These are phyloP conservation scores for Apodemus agrarius DNA, from an alignment of 2,797 vertebrate species.

Conservation along the genomic window DNA sequence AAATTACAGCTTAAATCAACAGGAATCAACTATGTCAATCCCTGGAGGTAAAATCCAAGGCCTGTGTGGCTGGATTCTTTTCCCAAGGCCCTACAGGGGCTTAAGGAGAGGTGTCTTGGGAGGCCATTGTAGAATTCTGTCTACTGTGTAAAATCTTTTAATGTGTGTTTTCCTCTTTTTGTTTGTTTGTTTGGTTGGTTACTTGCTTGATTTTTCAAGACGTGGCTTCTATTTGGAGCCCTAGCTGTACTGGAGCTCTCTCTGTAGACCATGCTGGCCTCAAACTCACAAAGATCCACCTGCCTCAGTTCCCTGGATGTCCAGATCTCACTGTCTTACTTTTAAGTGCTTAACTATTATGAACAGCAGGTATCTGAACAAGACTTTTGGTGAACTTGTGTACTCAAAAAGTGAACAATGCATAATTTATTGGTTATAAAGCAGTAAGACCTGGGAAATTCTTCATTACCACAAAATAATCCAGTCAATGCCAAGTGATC, in stretches of 20 bases:
- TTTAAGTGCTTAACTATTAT: background rate
- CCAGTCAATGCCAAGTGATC: background rate
- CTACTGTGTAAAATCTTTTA: background rate
- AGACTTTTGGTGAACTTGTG: background rate
- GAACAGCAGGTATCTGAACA: background rate
- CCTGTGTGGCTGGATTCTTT: background rate
- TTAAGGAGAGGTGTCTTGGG: slow-evolving; percentile 27
- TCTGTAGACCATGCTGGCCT: background rate
- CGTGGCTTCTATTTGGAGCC: background rate
- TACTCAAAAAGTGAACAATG: background rate
- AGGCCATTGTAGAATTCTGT: slow-evolving; percentile 51
- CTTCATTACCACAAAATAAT: slow-evolving; percentile 22
- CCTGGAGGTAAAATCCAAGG: slow-evolving; percentile 49
- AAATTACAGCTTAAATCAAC: slow-evolving; percentile 64
- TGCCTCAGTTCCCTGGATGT: too few species aligned
- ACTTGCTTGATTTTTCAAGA: background rate
- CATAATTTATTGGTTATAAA: background rate
- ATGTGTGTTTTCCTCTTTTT: slow-evolving; percentile 30
- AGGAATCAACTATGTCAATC: slow-evolving; percentile 32
- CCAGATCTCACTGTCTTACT: background rate
- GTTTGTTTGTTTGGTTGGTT: background rate
- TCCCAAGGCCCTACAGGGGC: background rate
- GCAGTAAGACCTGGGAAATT: slow-evolving; percentile 12
- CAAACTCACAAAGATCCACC: background rate
- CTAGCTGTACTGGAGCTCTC: background rate